Evolutionary conservation across 2,888 invertebrate genomes (phyloP).

Genomic region (Cryptops parisi): DNA sequence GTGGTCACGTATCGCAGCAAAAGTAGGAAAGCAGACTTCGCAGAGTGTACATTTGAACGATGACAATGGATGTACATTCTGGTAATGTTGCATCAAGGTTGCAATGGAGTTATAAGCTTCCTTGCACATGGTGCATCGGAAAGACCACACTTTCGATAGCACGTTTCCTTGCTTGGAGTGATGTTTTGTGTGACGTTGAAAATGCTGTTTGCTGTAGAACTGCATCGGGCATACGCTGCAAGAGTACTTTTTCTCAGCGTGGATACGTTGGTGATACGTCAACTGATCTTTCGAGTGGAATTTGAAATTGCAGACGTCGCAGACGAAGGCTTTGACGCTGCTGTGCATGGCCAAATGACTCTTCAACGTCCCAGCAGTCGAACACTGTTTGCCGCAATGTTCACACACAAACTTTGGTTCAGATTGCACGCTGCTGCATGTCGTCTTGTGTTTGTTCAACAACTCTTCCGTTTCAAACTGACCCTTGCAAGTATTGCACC

Average conservation of each 20-base stretch:
- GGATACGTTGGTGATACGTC: not conserved
- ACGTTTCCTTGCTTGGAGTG: not conserved
- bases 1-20: not conserved
- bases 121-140: not conserved
- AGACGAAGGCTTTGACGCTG: not conserved
- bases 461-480: too few species aligned
- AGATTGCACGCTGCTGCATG: too few species aligned
- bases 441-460: not conserved
- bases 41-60: not conserved
- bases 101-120: not conserved
- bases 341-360: not conserved
- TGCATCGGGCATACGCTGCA: slow-evolving; percentile 1
- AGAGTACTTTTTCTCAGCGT: not conserved
- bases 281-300: slow-evolving; percentile 3
- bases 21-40: not conserved
- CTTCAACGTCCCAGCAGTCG: not conserved
- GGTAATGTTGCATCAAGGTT: slow-evolving; percentile 1
- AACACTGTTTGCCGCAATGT: not conserved
- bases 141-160: not conserved
- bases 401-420: not conserved
- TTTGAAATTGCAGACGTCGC: not conserved
- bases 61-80: not conserved
- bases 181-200: not conserved
- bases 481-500: too few species aligned
- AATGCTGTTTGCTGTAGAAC: not conserved